Base-by-base conservation (phyloP, 2,797 vertebrate genomes). In the Hephaestus fuliginosus region DNA sequence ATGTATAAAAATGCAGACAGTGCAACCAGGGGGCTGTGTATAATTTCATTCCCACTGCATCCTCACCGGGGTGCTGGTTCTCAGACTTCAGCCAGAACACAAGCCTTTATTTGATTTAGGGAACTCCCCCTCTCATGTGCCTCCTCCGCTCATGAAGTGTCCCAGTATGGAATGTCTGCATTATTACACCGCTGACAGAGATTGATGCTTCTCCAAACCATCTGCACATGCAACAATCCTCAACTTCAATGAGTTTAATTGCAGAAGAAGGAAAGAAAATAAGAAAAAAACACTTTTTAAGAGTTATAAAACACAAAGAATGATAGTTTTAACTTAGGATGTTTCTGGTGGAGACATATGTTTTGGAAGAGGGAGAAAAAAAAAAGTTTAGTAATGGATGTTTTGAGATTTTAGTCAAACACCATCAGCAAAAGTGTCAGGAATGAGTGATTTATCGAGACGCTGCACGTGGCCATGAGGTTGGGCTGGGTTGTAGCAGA, bases 41-140 rank as follows among this genome's bases (percentile, higher is more conserved):
- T 96, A 94, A 95, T 95, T 92, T 93, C 88, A 95, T 96, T 95
- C 93, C 90, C 90, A 89, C 88, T 89, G 89, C 90, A 93, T 91
- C 90, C 94, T 92, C 95, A 89, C 91, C 88, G 91, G 95, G 94
- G 94, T 91, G 93, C 91, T 94, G 88, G 81, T 92, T 91, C 88
- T 90, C 88, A 91, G 89, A 89, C 93, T 88, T 78, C 76, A 91
- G 89, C 81, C 83, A 79, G 77, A 91, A 91, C 89, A 93, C 89
- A 90, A 78, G 84, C 88, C 86, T 94, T 95, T 92, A 95, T 96
- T 95, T 92, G 90, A 95, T 95, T 96, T 93, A 86, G 80, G 86
- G 87, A 92, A 86, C 84, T 75, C 87, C 85, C 93, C 78, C 87
- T 82, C 89, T 80, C 87, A 86, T 85, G 74, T 80, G 81, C 91